Base-by-base conservation (phyloP, 2,888 invertebrate species). In the Kryphioiulus occultus region DNA sequence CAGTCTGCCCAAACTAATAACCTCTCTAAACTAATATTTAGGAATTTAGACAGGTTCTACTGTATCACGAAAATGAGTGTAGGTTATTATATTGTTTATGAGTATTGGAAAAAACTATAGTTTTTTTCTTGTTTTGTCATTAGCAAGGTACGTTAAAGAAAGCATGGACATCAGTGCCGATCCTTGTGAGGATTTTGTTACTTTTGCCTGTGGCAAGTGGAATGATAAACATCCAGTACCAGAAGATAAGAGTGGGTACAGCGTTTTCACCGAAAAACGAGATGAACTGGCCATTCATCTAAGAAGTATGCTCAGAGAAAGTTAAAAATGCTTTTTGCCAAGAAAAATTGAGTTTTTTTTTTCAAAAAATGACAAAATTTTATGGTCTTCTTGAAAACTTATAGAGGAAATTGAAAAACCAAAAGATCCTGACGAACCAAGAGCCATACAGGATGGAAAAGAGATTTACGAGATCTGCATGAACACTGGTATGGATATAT, bases 111-210 rank as follows among this genome's bases (percentile, higher is more conserved):
- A 35, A 35, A 35, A 35, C 35, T 7, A 12, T 44, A 9, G 15
- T 15, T 44, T 9, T 44, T 44, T 12, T 44, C 10, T 12, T 44
- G 7, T 85, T 39, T 87, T 86, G 87, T 85, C 0, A 30, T 15
- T 85, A 88, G 86, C 86, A 42, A 86, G 32, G 35, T 86, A 86
- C 30, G 53, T 85, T 39, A 78, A 47, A 82, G 53, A 86, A 88
- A 83, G 47, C 35, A 90, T 93, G 89, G 91, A 93, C 88, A 86
- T 88, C 39, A 90, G 89, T 5, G 91, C 90, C 0, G 91, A 93
- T 89, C 93, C 93, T 2, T 93, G 93, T 88, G 91, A 92, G 2
- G 91, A 93, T 89, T 93, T 93, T 89, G 93, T 92, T 89, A 91
- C 93, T 89, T 93, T 91, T 89, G 90, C 92, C 2, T 93, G 93